Evolutionary conservation across 2,888 invertebrate genomes (phyloP).

Genomic region (Pseudococcus jackbeardsleyi): DNA sequence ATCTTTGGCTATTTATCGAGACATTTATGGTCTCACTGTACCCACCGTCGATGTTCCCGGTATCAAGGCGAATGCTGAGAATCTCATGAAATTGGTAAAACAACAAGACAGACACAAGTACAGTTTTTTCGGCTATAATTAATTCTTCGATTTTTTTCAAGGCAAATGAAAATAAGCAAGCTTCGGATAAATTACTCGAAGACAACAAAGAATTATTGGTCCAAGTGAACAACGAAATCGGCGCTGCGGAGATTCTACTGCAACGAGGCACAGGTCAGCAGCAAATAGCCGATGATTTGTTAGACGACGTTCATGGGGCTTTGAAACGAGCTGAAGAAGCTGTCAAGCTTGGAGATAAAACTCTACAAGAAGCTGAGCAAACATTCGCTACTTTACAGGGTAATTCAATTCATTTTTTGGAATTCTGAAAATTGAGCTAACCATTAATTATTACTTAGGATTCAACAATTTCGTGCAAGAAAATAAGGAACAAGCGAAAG

Average conservation of each 20-base stretch:
- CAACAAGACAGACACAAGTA: background rate
- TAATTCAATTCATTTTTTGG: slow-evolving; percentile 56
- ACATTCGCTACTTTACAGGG: slow-evolving; percentile 79
- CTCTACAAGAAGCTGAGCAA: slow-evolving; percentile 82
- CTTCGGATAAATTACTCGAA: slow-evolving; percentile 79
- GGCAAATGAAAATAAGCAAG: slow-evolving; percentile 72
- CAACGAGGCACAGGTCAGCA: slow-evolving; percentile 78
- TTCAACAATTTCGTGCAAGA: slow-evolving; percentile 92
- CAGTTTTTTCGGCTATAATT: background rate
- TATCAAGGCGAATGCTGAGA: slow-evolving; percentile 78
- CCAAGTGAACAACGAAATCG: slow-evolving; percentile 71
- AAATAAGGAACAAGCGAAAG: slow-evolving; percentile 84
- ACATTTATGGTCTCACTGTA: slow-evolving; percentile 83
- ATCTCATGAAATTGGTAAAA: slow-evolving; percentile 79
- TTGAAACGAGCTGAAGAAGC: slow-evolving; percentile 85
- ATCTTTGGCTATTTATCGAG: slow-evolving; percentile 83
- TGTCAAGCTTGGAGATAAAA: slow-evolving; percentile 86
- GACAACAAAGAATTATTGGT: slow-evolving; percentile 71
- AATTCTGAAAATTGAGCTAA: background rate
- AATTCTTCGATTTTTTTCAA: slow-evolving; percentile 66
- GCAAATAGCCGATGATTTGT: slow-evolving; percentile 82
- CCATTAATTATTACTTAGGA: slow-evolving; percentile 72
- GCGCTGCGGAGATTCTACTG: slow-evolving; percentile 70
- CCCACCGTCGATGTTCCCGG: slow-evolving; percentile 82
- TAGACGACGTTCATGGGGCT: slow-evolving; percentile 83